A percentile compares a stretch with the other conserved stretches of the same genome.
Conservation (phyloP, 2,888 invertebrate genomes). For the Microplitis manilae region DNA sequence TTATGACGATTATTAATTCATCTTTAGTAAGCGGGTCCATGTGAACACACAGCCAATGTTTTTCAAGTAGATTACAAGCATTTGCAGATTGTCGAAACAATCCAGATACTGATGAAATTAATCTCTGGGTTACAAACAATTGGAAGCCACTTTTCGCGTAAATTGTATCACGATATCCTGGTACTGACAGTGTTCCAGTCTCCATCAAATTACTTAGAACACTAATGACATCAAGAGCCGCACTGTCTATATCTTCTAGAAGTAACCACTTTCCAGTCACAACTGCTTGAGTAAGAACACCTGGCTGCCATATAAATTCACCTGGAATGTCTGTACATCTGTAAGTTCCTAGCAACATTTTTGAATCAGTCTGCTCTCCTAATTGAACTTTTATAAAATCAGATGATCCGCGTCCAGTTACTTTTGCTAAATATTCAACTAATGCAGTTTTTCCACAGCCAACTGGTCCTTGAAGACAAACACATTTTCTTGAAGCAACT, state of each 20-base stretch:
- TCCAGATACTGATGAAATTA: constrained; percentile 58
- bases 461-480: constrained; percentile 79
- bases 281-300: constrained; percentile 91
- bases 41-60: constrained; percentile 86
- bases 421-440: constrained; percentile 87
- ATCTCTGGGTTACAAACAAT: constrained; percentile 88
- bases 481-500: constrained; percentile 80
- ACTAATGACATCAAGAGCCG: constrained; percentile 93
- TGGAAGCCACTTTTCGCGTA: constrained; percentile 90
- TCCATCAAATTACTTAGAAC: constrained; percentile 89
- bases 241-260: constrained; percentile 95
- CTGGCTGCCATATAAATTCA: constrained; percentile 97
- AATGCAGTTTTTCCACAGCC: constrained; percentile 96
- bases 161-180: constrained; percentile 89
- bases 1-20: constrained; percentile 83
- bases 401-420: constrained; percentile 78
- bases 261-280: constrained; percentile 91
- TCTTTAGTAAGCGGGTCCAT: constrained; percentile 83
- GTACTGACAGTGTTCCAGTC: constrained; percentile 85
- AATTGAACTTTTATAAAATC: constrained; percentile 90
- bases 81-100: constrained; percentile 71
- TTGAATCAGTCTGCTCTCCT: constrained; percentile 97
- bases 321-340: constrained; percentile 97
- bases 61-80: constrained; percentile 82
- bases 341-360: constrained; percentile 94